phyloP scores from a whole-genome alignment of 1,140 invertebrate genomes.

The Brachionus plicatilis region DNA sequence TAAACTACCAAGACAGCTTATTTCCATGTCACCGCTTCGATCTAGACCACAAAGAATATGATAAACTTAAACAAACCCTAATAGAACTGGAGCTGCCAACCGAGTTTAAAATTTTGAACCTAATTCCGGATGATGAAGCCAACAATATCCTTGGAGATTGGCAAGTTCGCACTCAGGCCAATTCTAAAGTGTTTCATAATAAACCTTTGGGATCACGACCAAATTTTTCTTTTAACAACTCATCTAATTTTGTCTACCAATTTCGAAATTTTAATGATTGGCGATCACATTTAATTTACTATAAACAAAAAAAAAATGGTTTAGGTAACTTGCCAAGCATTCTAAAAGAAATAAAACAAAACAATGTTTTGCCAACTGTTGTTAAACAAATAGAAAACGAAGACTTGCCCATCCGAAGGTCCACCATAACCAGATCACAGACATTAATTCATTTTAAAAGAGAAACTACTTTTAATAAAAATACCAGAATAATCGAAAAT shows the following conservation, averaged over 20 bases:
- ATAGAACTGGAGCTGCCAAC: neutral
- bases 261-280: slow-evolving; percentile 32
- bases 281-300: slow-evolving; percentile 21
- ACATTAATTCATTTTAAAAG: neutral
- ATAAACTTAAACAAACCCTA: neutral
- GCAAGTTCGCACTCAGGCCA: neutral
- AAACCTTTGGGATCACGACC: neutral
- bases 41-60: neutral
- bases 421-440: neutral
- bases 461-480: neutral
- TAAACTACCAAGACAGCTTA: neutral
- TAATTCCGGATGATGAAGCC: neutral
- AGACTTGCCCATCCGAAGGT: neutral
- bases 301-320: slow-evolving; percentile 33
- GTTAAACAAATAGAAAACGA: neutral
- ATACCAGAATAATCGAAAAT: neutral
- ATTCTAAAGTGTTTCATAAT: neutral
- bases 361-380: neutral
- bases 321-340: neutral
- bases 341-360: neutral
- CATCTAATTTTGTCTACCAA: neutral
- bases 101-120: neutral
- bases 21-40: neutral
- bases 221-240: neutral
- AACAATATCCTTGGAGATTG: neutral